Evolutionary conservation across 1,140 invertebrate genomes (phyloP).

Genomic region (Heliconius eleuchia): DNA sequence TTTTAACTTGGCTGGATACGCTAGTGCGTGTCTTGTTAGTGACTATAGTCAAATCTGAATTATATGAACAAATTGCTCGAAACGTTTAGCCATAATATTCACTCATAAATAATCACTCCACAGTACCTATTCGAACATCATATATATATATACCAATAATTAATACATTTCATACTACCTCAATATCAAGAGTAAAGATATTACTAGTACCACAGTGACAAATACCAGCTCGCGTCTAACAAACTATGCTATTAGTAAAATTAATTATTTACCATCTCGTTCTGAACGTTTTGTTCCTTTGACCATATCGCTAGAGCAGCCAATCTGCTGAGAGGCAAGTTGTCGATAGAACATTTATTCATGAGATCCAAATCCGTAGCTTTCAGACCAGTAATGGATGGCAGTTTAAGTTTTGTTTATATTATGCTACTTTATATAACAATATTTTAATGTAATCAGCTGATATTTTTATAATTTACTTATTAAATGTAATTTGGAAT

Average conservation of each 20-base stretch:
- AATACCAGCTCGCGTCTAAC: constrained; percentile 62
- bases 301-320: constrained; percentile 61
- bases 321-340: constrained; percentile 66
- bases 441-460: background rate
- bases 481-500: too few species aligned
- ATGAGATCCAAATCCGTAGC: constrained; percentile 37
- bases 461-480: too few species aligned
- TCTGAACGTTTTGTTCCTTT: constrained; percentile 62
- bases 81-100: background rate
- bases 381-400: constrained; percentile 36
- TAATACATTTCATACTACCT: constrained; percentile 7
- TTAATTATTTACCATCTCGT: constrained; percentile 75
- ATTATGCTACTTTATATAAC: background rate
- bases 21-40: too few species aligned
- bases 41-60: too few species aligned
- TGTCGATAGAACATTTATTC: constrained; percentile 59
- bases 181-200: constrained; percentile 21
- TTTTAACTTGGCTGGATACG: too few species aligned
- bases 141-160: background rate
- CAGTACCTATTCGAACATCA: background rate
- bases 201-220: constrained; percentile 56
- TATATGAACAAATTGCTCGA: background rate
- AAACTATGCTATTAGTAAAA: constrained; percentile 76
- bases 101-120: background rate
- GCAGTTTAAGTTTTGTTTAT: constrained; percentile 34